phyloP scores from a whole-genome alignment of 2,113 vertebrate genomes.

The Clarias macrocephalus region DNA sequence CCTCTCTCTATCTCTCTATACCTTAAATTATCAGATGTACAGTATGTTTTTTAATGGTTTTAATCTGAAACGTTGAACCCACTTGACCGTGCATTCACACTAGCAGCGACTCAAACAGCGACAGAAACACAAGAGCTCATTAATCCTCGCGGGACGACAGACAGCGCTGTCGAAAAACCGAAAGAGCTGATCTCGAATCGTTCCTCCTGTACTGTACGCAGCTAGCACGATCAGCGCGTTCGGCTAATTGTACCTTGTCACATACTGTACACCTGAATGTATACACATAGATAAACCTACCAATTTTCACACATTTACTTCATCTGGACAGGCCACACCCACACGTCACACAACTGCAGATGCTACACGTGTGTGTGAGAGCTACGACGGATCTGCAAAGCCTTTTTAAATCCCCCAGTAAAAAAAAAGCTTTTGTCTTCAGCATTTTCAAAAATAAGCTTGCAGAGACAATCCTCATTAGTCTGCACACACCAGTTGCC shows the following conservation, averaged over 20 bases:
- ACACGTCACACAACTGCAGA: not conserved
- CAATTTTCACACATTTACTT: not conserved
- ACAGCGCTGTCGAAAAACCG: not conserved
- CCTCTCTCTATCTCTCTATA: too few species aligned
- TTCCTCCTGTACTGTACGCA: not conserved
- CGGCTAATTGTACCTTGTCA: not conserved
- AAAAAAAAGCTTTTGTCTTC: not conserved
- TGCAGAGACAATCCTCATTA: conserved; percentile 23
- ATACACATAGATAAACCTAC: not conserved
- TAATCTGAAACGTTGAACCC: not conserved
- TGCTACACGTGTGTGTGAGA: not conserved
- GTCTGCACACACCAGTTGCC: conserved; percentile 5
- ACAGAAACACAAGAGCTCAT: not conserved
- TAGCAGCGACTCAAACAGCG: not conserved
- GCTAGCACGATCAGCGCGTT: not conserved
- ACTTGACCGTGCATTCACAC: not conserved
- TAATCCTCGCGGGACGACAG: not conserved
- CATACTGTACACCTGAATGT: too few species aligned
- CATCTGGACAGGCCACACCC: not conserved
- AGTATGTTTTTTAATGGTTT: not conserved
- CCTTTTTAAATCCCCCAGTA: not conserved
- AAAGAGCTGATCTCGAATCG: not conserved
- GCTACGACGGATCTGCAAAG: not conserved
- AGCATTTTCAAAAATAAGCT: not conserved
- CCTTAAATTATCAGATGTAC: not conserved